Evolutionary conservation across 2,888 invertebrate genomes (phyloP), one percentile per base, ranked within the genome.

Genomic region (Zhuqinia jingwanae): DNA sequence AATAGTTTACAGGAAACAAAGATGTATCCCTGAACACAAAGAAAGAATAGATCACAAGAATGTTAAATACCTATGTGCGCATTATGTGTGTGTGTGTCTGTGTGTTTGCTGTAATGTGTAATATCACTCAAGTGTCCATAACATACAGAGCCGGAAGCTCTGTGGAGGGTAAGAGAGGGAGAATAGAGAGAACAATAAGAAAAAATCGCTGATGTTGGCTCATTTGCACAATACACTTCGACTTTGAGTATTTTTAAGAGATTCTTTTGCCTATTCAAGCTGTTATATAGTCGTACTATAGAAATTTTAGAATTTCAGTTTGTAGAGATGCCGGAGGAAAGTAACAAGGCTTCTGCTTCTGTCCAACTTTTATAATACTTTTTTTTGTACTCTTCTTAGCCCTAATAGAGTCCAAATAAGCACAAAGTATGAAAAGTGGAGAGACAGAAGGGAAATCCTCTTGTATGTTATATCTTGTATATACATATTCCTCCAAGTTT

Each of bases 181-280:
- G 36, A 42, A 42, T 15, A 13, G n/a, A 50, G 20, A 11, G 70
- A 70, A 75, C 73, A 73, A 60, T 73, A 75, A 56, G 73, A 68
- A 63, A 82, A 82, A 82, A 82, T 80, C 42, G 82, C 82, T 82
- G 82, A 82, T 82, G 82, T 82, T 30, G 75, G 60, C 75, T 82
- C 82, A 82, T 82, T 82, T 82, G 60, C 82, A 82, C 82, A 82
- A 82, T 75, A 73, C 70, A 75, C 73, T 75, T 75, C 56, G 80
- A 70, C 80, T 80, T 80, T 42, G 27, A 80, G 80, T 80, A 70
- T 70, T 80, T 68, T 75, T 73, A 81, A 81, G 82, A 75, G 82
- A 75, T 73, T 60, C 27, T 45, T 22, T 47, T 73, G 17, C 45
- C 82, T 75, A 60, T 42, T 79, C 65, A 79, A 79, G 63, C 30